Base-by-base conservation (phyloP, 2,797 vertebrate species). In the Lithobates sylvaticus region DNA sequence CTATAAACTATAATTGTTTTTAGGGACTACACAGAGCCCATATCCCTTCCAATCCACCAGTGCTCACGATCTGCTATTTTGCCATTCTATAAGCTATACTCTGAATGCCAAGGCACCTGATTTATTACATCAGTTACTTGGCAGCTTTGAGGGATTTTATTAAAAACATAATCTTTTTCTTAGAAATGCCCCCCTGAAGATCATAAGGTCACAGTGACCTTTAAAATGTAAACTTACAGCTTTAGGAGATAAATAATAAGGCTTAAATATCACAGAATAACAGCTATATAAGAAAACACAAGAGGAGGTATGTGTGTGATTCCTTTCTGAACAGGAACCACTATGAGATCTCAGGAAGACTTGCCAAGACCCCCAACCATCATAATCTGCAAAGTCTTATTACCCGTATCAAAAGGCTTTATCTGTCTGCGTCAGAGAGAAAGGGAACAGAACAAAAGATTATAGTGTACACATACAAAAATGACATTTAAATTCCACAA, bases 171-270 rank as follows among this genome's bases (percentile, higher is more conserved):
- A 67, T 78, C 54, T 77, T n/a, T 12, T 42, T 16, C 32, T 27
- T 67, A 16, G 36, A 78, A 67, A 32, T 39, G 29, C 61, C 36
- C 61, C 61, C 61, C 1, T 42, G 76, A 67, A 34, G 4, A 64
- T 78, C 34, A 78, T 36, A 78, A 78, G 58, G 76, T 78, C 61
- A 78, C 3, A 67, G 23, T 78, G 76, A 78, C 76, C 58, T 78
- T 78, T 78, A 67, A 39, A 65, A 67, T n/a, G 27, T 65, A 67
- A 64, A 65, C 36, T 26, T 34, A 36, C 34, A 15, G 34, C 64
- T 65, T 67, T 10, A 78, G 64, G 64, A 36, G 64, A 78, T 44
- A 78, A 78, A 23, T 32, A 6, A 67, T 23, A 36, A 67, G 18
- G 32, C n/a, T 67, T 21, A 67, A 26, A 78, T 67, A 44, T 78